Evolutionary conservation across 2,797 vertebrate species (phyloP).

Genomic region (Phoeniculus purpureus): DNA sequence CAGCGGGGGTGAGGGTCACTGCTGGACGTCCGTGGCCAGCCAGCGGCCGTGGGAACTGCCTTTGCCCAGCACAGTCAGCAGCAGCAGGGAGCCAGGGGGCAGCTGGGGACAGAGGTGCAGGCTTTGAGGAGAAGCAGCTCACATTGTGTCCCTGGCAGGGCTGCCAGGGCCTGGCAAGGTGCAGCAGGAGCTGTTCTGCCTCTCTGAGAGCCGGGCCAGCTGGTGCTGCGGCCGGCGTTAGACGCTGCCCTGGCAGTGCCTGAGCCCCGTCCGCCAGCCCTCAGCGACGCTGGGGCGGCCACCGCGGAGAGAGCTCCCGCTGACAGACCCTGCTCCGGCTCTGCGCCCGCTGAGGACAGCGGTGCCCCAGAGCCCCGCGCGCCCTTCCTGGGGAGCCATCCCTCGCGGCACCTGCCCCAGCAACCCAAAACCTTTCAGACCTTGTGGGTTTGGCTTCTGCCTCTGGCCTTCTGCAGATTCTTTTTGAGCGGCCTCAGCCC

Average conservation of each 20-base stretch:
- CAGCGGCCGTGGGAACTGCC: accelerated
- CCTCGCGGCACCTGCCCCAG: not conserved
- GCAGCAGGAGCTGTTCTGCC: not conserved
- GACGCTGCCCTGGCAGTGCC: not conserved
- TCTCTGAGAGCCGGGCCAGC: not conserved
- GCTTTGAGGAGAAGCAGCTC: not conserved
- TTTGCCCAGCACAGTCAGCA: too few relatives aligned
- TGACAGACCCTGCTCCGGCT: accelerated
- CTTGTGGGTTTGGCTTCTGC: not conserved
- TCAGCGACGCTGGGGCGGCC: not conserved
- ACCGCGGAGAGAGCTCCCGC: not conserved
- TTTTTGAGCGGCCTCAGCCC: not conserved
- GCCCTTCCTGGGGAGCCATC: too few relatives aligned
- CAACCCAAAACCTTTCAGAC: not conserved
- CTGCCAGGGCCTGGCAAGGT: not conserved
- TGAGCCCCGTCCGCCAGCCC: not conserved
- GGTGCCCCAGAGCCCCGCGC: not conserved
- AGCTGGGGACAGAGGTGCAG: accelerated
- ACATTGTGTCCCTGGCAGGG: accelerated
- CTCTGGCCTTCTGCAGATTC: not conserved
- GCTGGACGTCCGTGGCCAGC: not conserved
- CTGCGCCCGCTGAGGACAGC: not conserved
- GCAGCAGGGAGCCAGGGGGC: not conserved
- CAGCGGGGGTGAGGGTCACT: accelerated
- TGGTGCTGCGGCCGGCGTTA: not conserved